phyloP scores from a whole-genome alignment of 2,888 invertebrate genomes.

The Dryobota labecula region DNA sequence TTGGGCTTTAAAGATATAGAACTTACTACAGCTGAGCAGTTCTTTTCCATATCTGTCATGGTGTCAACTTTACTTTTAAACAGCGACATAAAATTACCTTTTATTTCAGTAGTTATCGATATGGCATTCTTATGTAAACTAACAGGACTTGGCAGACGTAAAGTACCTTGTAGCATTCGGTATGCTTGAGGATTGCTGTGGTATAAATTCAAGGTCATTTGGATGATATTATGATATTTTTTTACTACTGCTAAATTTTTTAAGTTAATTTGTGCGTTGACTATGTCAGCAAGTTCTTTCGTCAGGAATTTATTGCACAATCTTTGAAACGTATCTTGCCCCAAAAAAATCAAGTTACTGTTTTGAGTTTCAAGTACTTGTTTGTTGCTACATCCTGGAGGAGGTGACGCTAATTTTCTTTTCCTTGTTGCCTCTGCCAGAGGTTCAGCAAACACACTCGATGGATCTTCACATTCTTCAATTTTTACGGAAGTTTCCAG shows the following conservation, averaged over 20 bases:
- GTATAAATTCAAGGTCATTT: slow-evolving; percentile 62
- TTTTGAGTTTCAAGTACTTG: slow-evolving; percentile 21
- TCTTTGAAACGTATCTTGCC: slow-evolving; percentile 32
- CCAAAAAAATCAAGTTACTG: slow-evolving; percentile 16
- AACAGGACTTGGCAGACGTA: slow-evolving; percentile 50
- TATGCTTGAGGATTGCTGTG: slow-evolving; percentile 62
- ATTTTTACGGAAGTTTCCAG: slow-evolving; percentile 11
- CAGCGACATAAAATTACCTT: slow-evolving; percentile 48
- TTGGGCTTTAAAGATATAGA: slow-evolving; percentile 57
- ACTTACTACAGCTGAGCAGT: slow-evolving; percentile 55
- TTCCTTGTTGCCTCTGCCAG: background rate
- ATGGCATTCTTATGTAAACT: slow-evolving; percentile 29
- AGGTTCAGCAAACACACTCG: background rate
- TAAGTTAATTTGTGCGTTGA: slow-evolving; percentile 50
- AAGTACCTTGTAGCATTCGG: slow-evolving; percentile 47
- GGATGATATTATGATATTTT: slow-evolving; percentile 38
- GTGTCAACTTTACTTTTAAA: slow-evolving; percentile 41
- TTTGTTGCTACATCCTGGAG: slow-evolving; percentile 33
- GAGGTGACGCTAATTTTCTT: slow-evolving; percentile 18
- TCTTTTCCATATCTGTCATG: slow-evolving; percentile 60
- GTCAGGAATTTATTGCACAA: slow-evolving; percentile 51
- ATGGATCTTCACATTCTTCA: slow-evolving; percentile 31
- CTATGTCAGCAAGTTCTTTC: slow-evolving; percentile 48
- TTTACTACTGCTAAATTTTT: slow-evolving; percentile 41
- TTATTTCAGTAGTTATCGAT: slow-evolving; percentile 54